Evolutionary conservation across 2,888 invertebrate genomes (phyloP), one percentile per base, ranked within the genome.

Genomic region (Xestia rhomboidea): DNA sequence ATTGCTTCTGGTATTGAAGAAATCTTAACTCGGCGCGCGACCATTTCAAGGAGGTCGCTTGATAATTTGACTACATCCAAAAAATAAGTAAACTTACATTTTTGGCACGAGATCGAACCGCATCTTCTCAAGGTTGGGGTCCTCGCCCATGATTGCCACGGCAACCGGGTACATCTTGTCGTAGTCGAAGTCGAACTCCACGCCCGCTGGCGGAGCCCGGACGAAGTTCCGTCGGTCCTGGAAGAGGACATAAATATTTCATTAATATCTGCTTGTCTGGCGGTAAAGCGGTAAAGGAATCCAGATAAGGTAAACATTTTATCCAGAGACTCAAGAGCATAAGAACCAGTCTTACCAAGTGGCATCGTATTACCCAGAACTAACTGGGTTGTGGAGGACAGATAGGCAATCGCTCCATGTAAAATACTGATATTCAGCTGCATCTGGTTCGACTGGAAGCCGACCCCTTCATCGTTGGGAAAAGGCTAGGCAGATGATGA

Each of bases 41-140:
- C 27, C 15, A 57, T 27, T 27, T 27, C 13, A 57, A 3, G 11
- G 5, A 54, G 6, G n/a, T 54, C n/a, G n/a, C n/a, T 57, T 57
- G 15, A 57, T n/a, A 54, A 27, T 54, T 54, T n/a, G 6, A 11
- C 54, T n/a, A 0, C n/a, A 57, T 8, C 27, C 7, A 57, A 27
- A 27, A 27, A 57, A 27, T 27, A 57, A 57, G 15, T 27, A 21
- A 2, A 57, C 99, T 98, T 96, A 99, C 99, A 99, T 98, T 98
- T 99, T 99, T 92, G 99, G 99, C 94, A 99, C 99, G 93, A 99
- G 98, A 95, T 99, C 99, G 97, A 99, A 99, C 96, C 99, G 98
- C 99, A 99, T 99, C 97, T 99, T 99, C 96, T 99, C 98, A 92
- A 99, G 97, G 96, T 99, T 99, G 83, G 99, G 98, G 96, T 99